Conservation (phyloP, 1,140 invertebrate species). For the Mya arenaria region DNA sequence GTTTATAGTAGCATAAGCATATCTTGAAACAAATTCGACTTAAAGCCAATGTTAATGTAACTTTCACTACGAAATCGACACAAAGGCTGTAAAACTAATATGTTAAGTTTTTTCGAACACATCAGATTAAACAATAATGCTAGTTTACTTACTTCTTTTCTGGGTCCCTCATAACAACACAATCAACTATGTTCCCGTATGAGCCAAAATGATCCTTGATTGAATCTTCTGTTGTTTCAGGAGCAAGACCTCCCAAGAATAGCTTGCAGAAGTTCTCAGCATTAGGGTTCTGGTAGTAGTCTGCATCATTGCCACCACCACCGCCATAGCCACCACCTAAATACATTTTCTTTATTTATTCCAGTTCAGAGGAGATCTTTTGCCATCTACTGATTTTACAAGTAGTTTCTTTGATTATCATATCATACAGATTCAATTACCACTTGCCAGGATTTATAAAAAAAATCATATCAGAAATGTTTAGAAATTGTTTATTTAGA, state of each 20-base stretch:
- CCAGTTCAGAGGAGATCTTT: neutral
- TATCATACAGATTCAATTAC: neutral
- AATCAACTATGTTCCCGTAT: slow-evolving; percentile 99
- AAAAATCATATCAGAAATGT: too few species aligned
- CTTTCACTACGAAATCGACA: too few species aligned
- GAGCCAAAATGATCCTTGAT: slow-evolving; percentile 96
- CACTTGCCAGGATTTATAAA: neutral
- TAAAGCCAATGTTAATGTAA: too few species aligned
- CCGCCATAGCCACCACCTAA: slow-evolving; percentile 23
- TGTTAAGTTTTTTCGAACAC: too few species aligned
- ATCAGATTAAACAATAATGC: neutral
- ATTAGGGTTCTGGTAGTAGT: slow-evolving; percentile 59
- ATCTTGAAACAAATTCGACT: neutral
- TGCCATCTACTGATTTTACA: neutral
- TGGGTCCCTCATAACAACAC: slow-evolving; percentile 98
- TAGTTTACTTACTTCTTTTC: slow-evolving; percentile 85
- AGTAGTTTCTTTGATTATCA: neutral
- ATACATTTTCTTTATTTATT: neutral
- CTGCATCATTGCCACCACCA: slow-evolving; percentile 31
- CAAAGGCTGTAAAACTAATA: too few species aligned
- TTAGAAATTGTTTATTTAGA: too few species aligned
- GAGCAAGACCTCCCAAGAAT: slow-evolving; percentile 89
- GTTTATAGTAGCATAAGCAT: too few species aligned
- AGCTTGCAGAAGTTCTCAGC: slow-evolving; percentile 81
- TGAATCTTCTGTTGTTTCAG: slow-evolving; percentile 93